Percentiles rank a stretch among this genome's conserved stretches.
phyloP scores from a whole-genome alignment of 2,888 invertebrate genomes.

The Terebella lapidaria region DNA sequence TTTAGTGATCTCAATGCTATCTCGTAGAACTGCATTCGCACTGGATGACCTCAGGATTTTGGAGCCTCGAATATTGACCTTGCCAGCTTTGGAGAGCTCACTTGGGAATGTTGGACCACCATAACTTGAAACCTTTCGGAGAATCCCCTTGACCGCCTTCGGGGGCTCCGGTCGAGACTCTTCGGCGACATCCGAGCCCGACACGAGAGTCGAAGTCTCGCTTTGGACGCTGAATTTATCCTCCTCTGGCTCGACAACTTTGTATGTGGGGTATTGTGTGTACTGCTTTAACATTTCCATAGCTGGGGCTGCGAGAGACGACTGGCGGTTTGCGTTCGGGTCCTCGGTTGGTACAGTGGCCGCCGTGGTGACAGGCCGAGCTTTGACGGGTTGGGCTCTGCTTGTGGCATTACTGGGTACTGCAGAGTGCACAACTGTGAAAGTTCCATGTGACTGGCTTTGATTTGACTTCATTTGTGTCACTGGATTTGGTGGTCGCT shows the following conservation, averaged over 20 bases:
- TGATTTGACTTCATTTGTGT: no score
- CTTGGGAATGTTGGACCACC: background rate
- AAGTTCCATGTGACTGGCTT: background rate
- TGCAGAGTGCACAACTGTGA: background rate
- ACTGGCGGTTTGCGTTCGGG: background rate
- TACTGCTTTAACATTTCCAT: background rate
- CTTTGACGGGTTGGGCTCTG: background rate
- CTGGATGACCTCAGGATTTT: background rate
- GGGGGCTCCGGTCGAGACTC: background rate
- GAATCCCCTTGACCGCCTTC: background rate
- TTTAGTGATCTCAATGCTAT: constrained; percentile 5
- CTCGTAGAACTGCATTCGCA: background rate
- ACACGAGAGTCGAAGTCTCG: background rate
- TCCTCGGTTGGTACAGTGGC: background rate
- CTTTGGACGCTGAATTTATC: background rate
- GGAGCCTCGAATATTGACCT: background rate
- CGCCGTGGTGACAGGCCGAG: no score
- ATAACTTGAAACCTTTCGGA: background rate
- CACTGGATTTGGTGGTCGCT: background rate
- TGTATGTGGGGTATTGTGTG: background rate
- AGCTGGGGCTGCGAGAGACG: background rate
- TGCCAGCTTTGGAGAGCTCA: no score
- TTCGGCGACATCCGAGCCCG: background rate
- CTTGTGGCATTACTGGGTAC: background rate
- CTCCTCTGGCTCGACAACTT: background rate